Evolutionary conservation across 2,888 invertebrate genomes (phyloP).

Genomic region (Scrobipalpa costella): DNA sequence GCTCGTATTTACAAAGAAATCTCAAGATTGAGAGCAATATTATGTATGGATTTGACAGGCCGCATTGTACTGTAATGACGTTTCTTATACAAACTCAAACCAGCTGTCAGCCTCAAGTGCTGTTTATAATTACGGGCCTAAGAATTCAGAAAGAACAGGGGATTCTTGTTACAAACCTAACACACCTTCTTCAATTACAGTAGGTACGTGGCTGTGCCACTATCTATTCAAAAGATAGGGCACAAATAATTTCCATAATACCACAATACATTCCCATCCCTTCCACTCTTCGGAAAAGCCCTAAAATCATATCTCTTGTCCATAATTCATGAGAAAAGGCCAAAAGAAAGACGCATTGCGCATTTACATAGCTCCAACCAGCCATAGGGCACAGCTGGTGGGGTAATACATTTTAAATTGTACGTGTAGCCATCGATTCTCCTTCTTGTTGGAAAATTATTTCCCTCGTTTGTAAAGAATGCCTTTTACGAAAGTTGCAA

Average conservation of each 20-base stretch:
- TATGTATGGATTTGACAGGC: no score
- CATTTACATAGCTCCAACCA: slow-evolving; percentile 63
- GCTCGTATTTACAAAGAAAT: no score
- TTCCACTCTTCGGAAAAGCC: slow-evolving; percentile 1
- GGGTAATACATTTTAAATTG: slow-evolving; percentile 65
- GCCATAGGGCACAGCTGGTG: slow-evolving; percentile 60
- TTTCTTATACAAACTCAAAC: no score
- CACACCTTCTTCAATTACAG: neutral
- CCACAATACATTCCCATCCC: slow-evolving; percentile 8
- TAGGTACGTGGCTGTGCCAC: no score
- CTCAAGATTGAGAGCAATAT: no score
- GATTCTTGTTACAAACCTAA: neutral
- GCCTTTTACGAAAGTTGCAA: no score
- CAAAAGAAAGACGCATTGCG: slow-evolving; percentile 29
- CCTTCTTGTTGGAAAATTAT: neutral
- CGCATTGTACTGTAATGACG: no score
- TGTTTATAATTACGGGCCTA: no score
- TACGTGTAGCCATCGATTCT: slow-evolving; percentile 21
- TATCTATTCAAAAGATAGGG: neutral
- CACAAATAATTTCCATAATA: slow-evolving; percentile 11
- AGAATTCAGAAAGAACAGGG: no score
- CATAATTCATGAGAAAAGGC: slow-evolving; percentile 30
- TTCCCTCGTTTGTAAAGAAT: neutral
- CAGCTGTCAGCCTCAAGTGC: no score
- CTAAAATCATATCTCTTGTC: slow-evolving; percentile 20